Conservation (phyloP, 2,113 vertebrate species). For the Lamprologus lemairii region DNA sequence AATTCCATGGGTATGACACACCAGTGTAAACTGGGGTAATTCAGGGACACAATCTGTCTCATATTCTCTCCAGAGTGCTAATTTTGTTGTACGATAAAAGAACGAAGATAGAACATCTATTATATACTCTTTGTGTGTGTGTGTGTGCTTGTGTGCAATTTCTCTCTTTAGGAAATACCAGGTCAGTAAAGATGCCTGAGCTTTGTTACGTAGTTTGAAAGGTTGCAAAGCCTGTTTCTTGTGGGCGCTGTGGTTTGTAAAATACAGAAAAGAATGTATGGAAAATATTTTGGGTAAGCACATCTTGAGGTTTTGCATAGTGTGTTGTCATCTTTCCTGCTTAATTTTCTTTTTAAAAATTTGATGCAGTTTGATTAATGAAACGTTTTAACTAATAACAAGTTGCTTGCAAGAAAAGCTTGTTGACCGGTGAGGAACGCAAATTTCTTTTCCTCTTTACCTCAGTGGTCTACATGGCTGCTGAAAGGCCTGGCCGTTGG, state of each 20-base stretch:
- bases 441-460: constrained; percentile 1
- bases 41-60: constrained; percentile 46
- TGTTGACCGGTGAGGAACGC: background rate
- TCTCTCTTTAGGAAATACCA: background rate
- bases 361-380: background rate
- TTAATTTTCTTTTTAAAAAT: background rate
- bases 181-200: background rate
- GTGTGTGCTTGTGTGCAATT: background rate
- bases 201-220: background rate
- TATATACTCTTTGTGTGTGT: background rate
- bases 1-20: constrained; percentile 60
- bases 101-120: background rate
- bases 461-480: constrained; percentile 11
- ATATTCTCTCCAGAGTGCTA: constrained; percentile 10
- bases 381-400: background rate
- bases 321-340: background rate
- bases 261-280: background rate
- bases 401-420: background rate
- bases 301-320: background rate
- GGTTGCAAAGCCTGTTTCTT: background rate
- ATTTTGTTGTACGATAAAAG: constrained; percentile 11
- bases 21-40: constrained; percentile 35
- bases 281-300: background rate
- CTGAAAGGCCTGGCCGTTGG: constrained; percentile 30
- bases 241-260: background rate